Conservation (phyloP, 2,113 vertebrate species). For the Esox niger region DNA sequence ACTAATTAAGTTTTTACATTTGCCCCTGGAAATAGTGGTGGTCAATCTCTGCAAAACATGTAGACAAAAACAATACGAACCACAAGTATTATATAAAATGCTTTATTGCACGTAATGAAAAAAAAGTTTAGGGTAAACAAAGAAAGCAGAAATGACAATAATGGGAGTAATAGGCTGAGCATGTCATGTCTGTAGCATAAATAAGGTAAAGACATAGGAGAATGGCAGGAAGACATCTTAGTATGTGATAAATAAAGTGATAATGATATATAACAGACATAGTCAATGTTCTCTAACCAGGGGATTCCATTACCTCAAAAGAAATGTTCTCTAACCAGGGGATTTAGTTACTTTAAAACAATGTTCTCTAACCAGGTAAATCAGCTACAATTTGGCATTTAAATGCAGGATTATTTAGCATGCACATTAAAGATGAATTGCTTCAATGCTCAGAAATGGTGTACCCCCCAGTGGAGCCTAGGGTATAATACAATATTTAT, state of each 20-base stretch:
- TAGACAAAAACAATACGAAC: not conserved
- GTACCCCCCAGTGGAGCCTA: too few species aligned
- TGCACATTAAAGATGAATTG: not conserved
- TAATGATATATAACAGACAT: not conserved
- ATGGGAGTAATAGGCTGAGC: conserved; percentile 14
- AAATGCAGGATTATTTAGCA: not conserved
- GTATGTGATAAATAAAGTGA: not conserved
- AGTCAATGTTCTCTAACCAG: not conserved
- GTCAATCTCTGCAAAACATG: not conserved
- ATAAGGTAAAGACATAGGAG: not conserved
- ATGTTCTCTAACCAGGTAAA: not conserved
- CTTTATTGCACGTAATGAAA: conserved; percentile 51
- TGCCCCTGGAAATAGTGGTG: not conserved
- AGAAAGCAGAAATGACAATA: conserved; percentile 21
- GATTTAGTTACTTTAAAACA: not conserved
- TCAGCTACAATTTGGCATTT: not conserved
- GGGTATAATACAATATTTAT: too few species aligned
- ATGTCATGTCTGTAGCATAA: conserved; percentile 17
- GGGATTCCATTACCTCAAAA: not conserved
- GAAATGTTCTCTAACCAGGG: too few species aligned
- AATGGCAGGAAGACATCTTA: not conserved
- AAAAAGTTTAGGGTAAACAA: conserved; percentile 30
- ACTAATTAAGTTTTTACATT: not conserved
- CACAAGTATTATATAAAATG: conserved; percentile 26
- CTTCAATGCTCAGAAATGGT: too few species aligned